phyloP scores from a whole-genome alignment of 1,140 invertebrate species.

The Magallana gigas region DNA sequence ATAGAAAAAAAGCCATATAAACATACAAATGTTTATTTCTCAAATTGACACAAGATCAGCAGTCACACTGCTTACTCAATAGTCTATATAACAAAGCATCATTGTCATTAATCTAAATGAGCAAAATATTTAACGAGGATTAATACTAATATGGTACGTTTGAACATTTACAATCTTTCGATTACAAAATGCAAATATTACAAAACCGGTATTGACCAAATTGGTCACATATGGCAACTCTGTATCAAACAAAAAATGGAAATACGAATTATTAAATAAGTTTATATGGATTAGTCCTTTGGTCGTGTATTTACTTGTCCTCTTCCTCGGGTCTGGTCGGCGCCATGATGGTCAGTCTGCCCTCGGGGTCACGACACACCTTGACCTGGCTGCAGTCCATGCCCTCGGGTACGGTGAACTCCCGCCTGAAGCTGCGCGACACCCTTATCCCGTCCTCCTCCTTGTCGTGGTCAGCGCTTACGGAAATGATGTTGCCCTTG shows the following conservation, averaged over 20 bases:
- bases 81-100: too few species aligned
- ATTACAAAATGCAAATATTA: too few species aligned
- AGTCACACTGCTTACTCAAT: too few species aligned
- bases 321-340: neutral
- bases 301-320: neutral
- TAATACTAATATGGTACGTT: too few species aligned
- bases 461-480: neutral
- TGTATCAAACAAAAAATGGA: neutral
- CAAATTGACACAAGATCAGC: too few species aligned
- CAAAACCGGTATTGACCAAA: too few species aligned
- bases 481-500: conserved; percentile 4
- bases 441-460: conserved; percentile 13
- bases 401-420: neutral
- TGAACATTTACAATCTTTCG: too few species aligned
- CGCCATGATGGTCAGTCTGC: neutral
- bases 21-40: too few species aligned
- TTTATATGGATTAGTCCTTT: neutral
- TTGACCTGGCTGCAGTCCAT: conserved; percentile 18
- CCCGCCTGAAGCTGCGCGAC: neutral
- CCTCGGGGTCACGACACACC: neutral
- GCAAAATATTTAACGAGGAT: too few species aligned
- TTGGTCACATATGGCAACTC: too few species aligned
- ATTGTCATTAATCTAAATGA: too few species aligned
- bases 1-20: too few species aligned
- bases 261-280: neutral